These are phyloP conservation scores for Orbicella faveolata DNA, from an alignment of 64 coral and sea anemone genomes.

Conservation along the genomic window DNA sequence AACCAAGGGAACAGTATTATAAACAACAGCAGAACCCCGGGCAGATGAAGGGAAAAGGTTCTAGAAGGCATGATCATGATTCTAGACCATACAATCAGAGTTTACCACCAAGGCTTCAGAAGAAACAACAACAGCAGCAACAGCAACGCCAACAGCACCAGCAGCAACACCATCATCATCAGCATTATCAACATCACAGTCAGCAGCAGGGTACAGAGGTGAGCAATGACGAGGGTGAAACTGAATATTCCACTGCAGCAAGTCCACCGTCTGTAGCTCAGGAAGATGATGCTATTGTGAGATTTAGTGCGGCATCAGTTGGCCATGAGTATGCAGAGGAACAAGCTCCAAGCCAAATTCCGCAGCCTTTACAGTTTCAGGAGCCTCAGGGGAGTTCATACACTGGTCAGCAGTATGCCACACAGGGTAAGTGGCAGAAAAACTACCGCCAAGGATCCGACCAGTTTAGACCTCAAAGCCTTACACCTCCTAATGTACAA, in stretches of 20 bases:
- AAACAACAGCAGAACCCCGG: conserved; percentile 66
- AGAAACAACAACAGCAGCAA: conserved; percentile 88
- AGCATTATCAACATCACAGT: conserved; percentile 18
- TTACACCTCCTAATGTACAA: conserved; percentile 49
- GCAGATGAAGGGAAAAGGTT: conserved; percentile 56
- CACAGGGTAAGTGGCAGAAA: conserved; percentile 27
- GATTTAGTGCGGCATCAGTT: conserved; percentile 5
- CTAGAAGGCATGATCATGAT: conserved; percentile 79
- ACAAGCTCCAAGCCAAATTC: neutral
- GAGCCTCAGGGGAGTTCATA: conserved; percentile 9
- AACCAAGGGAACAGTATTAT: conserved; percentile 44
- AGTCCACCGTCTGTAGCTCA: conserved; percentile 25
- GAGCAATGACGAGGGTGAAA: neutral
- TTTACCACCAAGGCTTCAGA: conserved; percentile 83
- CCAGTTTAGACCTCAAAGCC: neutral
- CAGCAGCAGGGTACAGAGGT: neutral
- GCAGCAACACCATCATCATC: conserved; percentile 26
- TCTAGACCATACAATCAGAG: conserved; percentile 75
- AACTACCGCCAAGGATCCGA: conserved; percentile 36
- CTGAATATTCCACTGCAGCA: neutral
- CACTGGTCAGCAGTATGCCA: neutral
- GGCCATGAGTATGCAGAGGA: conserved; percentile 30
- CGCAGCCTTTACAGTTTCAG: conserved; percentile 1
- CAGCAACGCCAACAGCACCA: conserved; percentile 56
- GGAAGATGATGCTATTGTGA: conserved; percentile 28